Evolutionary conservation across 2,797 vertebrate genomes (phyloP).

Genomic region (Falco novaeseelandiae): DNA sequence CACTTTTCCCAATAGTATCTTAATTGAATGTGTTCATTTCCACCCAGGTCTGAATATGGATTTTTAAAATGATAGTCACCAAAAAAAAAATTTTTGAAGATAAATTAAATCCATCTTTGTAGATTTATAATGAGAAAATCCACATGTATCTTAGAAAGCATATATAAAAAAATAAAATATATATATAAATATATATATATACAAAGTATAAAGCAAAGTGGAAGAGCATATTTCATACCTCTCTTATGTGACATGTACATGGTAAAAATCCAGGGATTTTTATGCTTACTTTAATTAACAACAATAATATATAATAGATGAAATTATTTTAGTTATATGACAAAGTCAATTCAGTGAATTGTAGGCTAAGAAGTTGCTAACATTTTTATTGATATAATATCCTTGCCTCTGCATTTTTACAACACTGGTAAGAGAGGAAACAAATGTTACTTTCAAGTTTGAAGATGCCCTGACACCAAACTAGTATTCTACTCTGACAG

Average conservation of each 20-base stretch:
- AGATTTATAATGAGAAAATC: neutral
- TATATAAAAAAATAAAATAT: neutral
- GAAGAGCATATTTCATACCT: neutral
- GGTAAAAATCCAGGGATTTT: neutral
- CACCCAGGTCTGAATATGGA: fast-evolving
- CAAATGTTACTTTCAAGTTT: neutral
- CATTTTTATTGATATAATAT: neutral
- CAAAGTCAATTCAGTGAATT: neutral
- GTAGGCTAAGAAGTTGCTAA: neutral
- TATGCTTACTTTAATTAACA: neutral
- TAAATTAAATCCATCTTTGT: neutral
- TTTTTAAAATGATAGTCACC: neutral
- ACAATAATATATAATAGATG: neutral
- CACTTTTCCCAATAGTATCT: neutral
- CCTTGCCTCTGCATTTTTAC: neutral
- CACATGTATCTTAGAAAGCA: neutral
- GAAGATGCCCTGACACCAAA: neutral
- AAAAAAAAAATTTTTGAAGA: fast-evolving
- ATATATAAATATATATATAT: fast-evolving
- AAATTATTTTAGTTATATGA: neutral
- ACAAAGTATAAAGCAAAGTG: neutral
- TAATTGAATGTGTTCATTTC: neutral
- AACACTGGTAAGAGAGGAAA: neutral
- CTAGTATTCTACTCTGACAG: neutral
- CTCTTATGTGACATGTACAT: neutral